Evolutionary conservation across 2,113 vertebrate species (phyloP), one percentile per base, ranked within the genome.

Genomic region (Gymnarchus niloticus): DNA sequence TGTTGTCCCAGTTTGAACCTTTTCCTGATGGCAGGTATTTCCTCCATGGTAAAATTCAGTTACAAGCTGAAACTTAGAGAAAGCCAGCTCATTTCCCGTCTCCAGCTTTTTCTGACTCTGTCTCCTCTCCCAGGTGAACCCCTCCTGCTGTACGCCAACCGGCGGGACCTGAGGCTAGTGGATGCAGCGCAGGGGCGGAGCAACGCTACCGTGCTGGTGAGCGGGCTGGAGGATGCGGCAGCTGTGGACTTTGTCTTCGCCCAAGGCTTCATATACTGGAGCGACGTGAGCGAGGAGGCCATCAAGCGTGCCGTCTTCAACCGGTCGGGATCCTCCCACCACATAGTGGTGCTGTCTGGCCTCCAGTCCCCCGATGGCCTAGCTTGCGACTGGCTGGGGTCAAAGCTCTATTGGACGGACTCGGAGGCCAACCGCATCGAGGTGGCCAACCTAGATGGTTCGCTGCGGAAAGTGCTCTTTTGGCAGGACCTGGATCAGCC

Each of bases 401-500:
- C 95, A 84, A 99, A 99, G 91, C 91, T 99, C 0, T 99, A 99
- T 90, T 99, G 98, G 98, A 99, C 98, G 0, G 98, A 99, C 94
- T 99, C 98, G 0, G 98, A 99, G 88, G 98, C 97, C 77, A 99
- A 99, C 89, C 94, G 97, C 9, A 97, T 99, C 14, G 98, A 99
- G 93, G 97, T 99, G 89, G 93, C 98, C 0, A 96, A 99, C 91
- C 95, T 99, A 85, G 96, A 99, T 0, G 98, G 98, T 49, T 92
- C 95, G 0, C 88, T 96, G 89, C 95, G 98, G 87, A 99, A 98
- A 88, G 98, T 99, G 86, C 90, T 99, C 88, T 99, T 99, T 91
- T 99, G 98, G 98, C 96, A 99, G 93, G 97, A 99, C 56, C 92
- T 99, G 92, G 97, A 99, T 92, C 98, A 99, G 89, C 98, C 98